These are phyloP conservation scores for Dipodomys ordii DNA, from an alignment of 2,113 vertebrate species.

Conservation along the genomic window DNA sequence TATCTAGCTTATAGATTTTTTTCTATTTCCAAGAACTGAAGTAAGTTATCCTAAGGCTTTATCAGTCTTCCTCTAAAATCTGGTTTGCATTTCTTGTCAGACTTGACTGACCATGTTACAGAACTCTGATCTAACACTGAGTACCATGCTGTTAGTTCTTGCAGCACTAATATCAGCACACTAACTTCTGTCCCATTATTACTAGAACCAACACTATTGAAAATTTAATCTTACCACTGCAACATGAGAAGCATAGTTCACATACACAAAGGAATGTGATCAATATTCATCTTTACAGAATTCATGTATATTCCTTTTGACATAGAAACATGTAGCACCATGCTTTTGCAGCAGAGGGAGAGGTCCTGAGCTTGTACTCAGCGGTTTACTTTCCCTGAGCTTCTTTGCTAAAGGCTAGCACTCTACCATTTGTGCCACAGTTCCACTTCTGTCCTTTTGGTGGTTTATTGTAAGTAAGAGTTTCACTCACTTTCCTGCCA, in stretches of 20 bases:
- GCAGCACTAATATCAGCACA: background rate
- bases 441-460: too few relatives aligned
- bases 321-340: background rate
- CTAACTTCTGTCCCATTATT: background rate
- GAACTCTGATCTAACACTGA: background rate
- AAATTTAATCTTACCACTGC: background rate
- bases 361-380: too few relatives aligned
- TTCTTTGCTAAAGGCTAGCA: too few relatives aligned
- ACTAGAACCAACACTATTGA: fast-evolving
- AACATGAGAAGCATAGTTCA: background rate
- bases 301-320: background rate
- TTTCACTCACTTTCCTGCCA: too few relatives aligned
- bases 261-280: background rate
- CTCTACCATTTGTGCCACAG: too few relatives aligned
- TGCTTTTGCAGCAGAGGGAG: too few relatives aligned
- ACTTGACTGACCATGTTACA: background rate
- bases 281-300: background rate
- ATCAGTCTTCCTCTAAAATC: background rate
- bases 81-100: background rate
- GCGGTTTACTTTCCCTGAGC: too few relatives aligned
- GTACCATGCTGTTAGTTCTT: fast-evolving
- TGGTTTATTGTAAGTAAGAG: too few relatives aligned
- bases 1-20: background rate
- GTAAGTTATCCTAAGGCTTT: background rate
- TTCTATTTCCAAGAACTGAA: background rate